Conservation (phyloP, 2,888 invertebrate species). For the Drosophila barbarae region DNA sequence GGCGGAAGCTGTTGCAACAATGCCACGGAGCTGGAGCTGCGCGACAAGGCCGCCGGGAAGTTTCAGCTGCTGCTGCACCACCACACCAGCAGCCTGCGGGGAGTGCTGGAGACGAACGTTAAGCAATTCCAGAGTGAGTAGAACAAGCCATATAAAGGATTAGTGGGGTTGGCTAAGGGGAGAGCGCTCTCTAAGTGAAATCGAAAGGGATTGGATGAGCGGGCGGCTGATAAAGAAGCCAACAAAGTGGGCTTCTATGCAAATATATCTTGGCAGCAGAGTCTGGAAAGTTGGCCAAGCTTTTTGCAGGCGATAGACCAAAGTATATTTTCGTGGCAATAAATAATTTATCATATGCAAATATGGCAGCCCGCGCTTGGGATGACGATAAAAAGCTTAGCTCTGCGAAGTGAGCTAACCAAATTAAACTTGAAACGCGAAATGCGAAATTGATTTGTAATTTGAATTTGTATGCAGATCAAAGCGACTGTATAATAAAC, state of each 20-base stretch:
- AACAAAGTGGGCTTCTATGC: constrained; percentile 56
- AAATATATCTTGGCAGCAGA: constrained; percentile 46
- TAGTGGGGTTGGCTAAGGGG: background rate
- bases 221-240: background rate
- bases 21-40: constrained; percentile 77
- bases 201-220: constrained; percentile 13
- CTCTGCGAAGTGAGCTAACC: constrained; percentile 56
- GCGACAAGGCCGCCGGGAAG: constrained; percentile 78
- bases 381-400: constrained; percentile 63
- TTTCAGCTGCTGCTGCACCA: constrained; percentile 86
- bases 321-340: constrained; percentile 69
- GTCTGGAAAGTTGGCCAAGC: constrained; percentile 56
- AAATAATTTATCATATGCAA: constrained; percentile 75
- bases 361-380: constrained; percentile 33
- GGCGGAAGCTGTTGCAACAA: constrained; percentile 79
- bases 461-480: constrained; percentile 59
- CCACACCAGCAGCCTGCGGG: constrained; percentile 87
- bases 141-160: constrained; percentile 5
- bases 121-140: constrained; percentile 87
- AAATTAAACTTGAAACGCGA: constrained; percentile 72
- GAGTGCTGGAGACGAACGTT: constrained; percentile 87
- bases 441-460: constrained; percentile 73
- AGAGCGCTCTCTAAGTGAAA: constrained; percentile 4
- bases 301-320: constrained; percentile 33
- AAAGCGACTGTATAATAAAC: constrained; percentile 39